A percentile compares a stretch with the other conserved stretches of the same genome.
These are phyloP conservation scores for Terrapene triunguis DNA, from an alignment of 2,113 vertebrate species.

Conservation along the genomic window DNA sequence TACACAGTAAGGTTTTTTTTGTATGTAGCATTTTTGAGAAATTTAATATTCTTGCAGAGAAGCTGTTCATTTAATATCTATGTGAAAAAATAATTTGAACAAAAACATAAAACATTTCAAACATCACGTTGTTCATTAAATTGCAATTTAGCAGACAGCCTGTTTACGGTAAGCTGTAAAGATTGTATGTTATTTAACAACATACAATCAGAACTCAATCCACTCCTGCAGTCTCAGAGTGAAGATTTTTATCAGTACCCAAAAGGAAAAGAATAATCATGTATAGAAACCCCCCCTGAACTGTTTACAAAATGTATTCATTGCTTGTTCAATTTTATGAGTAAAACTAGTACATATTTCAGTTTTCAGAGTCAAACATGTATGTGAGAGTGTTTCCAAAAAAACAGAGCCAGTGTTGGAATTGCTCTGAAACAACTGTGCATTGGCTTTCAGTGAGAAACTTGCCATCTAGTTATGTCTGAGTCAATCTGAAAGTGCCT, in stretches of 20 bases:
- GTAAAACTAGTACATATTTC: background rate
- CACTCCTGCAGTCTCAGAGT: background rate
- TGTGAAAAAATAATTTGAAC: background rate
- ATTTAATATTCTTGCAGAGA: background rate
- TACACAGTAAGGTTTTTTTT: background rate
- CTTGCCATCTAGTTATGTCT: background rate
- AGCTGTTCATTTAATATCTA: background rate
- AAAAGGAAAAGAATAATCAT: conserved; percentile 37
- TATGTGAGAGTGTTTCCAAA: conserved; percentile 1
- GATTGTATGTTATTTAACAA: background rate
- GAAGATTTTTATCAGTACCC: background rate
- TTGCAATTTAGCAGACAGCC: background rate
- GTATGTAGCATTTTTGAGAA: conserved; percentile 22
- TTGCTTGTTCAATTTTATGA: background rate
- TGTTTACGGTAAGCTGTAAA: background rate
- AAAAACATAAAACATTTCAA: background rate
- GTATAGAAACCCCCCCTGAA: conserved; percentile 15
- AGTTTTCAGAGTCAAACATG: background rate
- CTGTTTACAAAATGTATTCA: background rate
- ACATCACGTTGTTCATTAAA: background rate
- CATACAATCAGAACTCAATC: background rate
- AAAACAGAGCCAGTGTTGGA: background rate
- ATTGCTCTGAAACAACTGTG: background rate
- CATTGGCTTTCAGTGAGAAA: background rate
- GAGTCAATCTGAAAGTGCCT: background rate